Evolutionary conservation across 2,888 invertebrate genomes (phyloP), one percentile per base, ranked within the genome.

Genomic region (Ennomos quercinarius): DNA sequence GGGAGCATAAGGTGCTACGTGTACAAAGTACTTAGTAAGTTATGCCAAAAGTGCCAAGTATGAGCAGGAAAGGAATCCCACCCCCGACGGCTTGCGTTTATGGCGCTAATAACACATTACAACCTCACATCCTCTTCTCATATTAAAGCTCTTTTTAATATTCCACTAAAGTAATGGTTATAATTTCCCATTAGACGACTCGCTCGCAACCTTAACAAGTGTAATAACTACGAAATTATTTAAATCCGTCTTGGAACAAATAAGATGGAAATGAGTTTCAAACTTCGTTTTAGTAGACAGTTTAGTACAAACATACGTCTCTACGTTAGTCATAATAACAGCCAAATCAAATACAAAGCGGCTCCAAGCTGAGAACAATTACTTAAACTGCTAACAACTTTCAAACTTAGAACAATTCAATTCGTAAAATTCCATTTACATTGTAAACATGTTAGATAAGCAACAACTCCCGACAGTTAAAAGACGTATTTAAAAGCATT

Each of bases 401-500:
- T 52, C 41, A 38, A 64, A 64, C 59, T 64, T 35, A 58, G 63
- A 68, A 68, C 60, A 64, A 64, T 67, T 61, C 64, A 57, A 66
- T 75, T 72, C 64, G 64, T 73, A 71, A 77, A 80, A 79, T 76
- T 79, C 71, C 69, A 77, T 78, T 80, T 75, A 74, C 73, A 72
- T 67, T 72, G 67, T 74, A 76, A 74, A 71, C 71, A 67, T 73
- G 75, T 77, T 70, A 75, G 73, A 78, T 76, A 76, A 76, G 74
- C 71, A 71, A 69, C 71, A 81, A 78, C 69, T 72, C 68, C 70
- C 54, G 70, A 74, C 80, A 72, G 73, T 76, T 73, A 76, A 77
- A 81, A 79, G 76, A 77, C 74, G 72, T 74, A 80, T 80, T 27
- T 78, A 77, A 77, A 78, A 77, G 68, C 76, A 69, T 79, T 80